Conservation (phyloP, 2,888 invertebrate species). For the Blastobasis lacticolella region DNA sequence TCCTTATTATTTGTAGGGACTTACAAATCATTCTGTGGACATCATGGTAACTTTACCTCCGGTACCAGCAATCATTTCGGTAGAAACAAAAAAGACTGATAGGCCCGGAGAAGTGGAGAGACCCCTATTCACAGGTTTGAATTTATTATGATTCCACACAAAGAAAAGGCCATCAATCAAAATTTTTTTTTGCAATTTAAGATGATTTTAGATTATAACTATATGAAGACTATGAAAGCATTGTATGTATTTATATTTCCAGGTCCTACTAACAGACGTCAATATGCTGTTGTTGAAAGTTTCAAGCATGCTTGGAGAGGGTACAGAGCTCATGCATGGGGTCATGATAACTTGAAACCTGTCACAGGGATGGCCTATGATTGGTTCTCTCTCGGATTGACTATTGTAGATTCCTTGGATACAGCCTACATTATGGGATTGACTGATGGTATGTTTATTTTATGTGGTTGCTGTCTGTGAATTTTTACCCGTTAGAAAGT, state of each 20-base stretch:
- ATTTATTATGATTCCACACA: neutral
- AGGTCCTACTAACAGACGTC: constrained; percentile 87
- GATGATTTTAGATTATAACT: neutral
- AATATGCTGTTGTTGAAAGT: constrained; percentile 89
- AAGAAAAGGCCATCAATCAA: neutral
- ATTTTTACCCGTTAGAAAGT: neutral
- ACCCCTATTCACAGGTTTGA: neutral
- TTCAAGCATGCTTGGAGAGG: constrained; percentile 96
- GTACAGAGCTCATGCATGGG: constrained; percentile 96
- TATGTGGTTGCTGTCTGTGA: neutral
- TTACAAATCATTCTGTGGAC: too few species aligned
- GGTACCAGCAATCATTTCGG: neutral
- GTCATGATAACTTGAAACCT: constrained; percentile 96
- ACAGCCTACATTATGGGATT: constrained; percentile 97
- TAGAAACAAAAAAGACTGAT: neutral
- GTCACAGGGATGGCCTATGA: constrained; percentile 87
- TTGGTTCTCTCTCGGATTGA: constrained; percentile 98
- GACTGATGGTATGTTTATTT: constrained; percentile 74
- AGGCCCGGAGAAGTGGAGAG: neutral
- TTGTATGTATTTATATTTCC: constrained; percentile 21
- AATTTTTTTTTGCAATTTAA: neutral
- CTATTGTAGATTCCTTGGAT: constrained; percentile 95
- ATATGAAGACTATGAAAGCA: neutral
- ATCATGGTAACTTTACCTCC: too few species aligned
- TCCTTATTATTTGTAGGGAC: too few species aligned